phyloP scores from a whole-genome alignment of 2,888 invertebrate species.

The Argyresthia albistria region DNA sequence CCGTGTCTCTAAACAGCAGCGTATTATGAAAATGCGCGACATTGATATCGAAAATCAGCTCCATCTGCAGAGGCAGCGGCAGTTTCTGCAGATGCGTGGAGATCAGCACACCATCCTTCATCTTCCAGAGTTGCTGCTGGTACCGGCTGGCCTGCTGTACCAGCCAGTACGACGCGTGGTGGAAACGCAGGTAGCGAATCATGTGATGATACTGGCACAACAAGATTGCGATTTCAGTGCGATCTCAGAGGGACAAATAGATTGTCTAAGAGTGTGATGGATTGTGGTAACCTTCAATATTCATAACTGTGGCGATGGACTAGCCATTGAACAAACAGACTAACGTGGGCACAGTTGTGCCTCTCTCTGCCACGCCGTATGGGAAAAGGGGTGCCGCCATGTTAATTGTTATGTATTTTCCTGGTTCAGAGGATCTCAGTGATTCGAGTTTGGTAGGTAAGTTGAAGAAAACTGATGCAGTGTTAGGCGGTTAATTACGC shows the following conservation, averaged over 20 bases:
- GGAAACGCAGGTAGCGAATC: constrained; percentile 38
- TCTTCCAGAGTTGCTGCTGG: constrained; percentile 46
- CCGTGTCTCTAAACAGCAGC: constrained; percentile 41
- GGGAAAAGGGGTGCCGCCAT: too few relatives aligned
- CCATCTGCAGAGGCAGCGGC: constrained; percentile 52
- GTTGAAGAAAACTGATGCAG: neutral
- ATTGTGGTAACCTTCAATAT: too few relatives aligned
- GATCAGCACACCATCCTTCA: constrained; percentile 49
- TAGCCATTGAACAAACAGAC: too few relatives aligned
- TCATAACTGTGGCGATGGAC: too few relatives aligned
- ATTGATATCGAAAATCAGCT: constrained; percentile 60
- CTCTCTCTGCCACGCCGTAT: too few relatives aligned
- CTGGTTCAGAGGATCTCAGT: too few relatives aligned
- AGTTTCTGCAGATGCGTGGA: constrained; percentile 38
- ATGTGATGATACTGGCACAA: constrained; percentile 50
- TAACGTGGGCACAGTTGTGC: too few relatives aligned
- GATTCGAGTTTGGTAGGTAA: neutral
- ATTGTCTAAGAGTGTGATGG: neutral
- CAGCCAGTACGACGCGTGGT: constrained; percentile 32
- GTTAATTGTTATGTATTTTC: too few relatives aligned
- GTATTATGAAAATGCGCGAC: constrained; percentile 52
- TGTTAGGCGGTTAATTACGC: neutral
- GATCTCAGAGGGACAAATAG: neutral
- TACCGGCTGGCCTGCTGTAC: constrained; percentile 43
- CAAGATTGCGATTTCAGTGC: neutral